phyloP scores from a whole-genome alignment of 2,888 invertebrate genomes.

The Lycocerus yunnanus region DNA sequence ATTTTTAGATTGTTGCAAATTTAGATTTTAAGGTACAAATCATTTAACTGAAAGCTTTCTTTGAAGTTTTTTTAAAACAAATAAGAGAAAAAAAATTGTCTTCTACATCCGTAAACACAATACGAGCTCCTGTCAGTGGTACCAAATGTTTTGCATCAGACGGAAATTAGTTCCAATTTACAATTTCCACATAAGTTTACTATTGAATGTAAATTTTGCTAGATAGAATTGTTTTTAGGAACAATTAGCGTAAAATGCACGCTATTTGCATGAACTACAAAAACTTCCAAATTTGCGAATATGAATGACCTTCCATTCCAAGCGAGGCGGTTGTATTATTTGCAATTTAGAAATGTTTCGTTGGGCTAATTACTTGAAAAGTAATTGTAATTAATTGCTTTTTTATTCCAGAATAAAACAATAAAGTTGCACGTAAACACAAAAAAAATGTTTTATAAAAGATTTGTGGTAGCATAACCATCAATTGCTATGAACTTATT shows the following conservation, averaged over 20 bases:
- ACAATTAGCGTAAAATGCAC: neutral
- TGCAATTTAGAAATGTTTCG: neutral
- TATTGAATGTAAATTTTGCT: neutral
- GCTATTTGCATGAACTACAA: neutral
- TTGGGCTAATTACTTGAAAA: neutral
- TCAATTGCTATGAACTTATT: slow-evolving; percentile 10
- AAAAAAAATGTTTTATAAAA: neutral
- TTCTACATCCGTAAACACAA: neutral
- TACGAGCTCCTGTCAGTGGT: neutral
- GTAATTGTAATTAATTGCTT: neutral
- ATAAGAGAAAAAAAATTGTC: neutral
- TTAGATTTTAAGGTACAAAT: neutral
- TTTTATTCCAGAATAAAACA: neutral
- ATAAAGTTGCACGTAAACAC: neutral
- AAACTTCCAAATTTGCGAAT: neutral
- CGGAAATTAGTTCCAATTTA: neutral
- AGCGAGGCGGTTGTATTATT: neutral
- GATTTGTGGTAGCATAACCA: neutral
- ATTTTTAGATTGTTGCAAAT: neutral
- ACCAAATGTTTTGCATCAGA: neutral
- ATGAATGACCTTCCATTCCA: neutral
- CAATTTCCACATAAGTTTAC: neutral
- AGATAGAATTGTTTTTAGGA: neutral
- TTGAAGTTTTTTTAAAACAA: neutral
- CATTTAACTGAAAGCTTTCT: neutral